phyloP scores from a whole-genome alignment of 2,113 vertebrate genomes.

The Amia ocellicauda region DNA sequence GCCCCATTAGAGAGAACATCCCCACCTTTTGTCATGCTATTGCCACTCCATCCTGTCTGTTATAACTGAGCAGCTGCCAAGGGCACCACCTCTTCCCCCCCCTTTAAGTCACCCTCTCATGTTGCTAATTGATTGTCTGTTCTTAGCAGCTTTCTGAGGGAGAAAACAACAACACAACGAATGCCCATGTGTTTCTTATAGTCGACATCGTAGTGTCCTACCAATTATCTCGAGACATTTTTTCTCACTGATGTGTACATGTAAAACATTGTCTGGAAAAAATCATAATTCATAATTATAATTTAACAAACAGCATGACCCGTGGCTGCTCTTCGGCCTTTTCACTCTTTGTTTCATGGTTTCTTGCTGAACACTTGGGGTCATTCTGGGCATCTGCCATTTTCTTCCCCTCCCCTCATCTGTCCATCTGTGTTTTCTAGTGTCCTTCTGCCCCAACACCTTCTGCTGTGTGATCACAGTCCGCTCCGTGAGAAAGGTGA shows the following conservation, averaged over 20 bases:
- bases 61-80: constrained; percentile 43
- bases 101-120: neutral
- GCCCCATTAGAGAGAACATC: constrained; percentile 43
- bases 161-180: neutral
- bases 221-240: no score
- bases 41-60: constrained; percentile 38
- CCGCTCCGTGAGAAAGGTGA: neutral
- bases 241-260: no score
- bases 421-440: constrained; percentile 57
- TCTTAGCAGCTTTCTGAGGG: neutral
- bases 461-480: neutral
- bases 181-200: neutral
- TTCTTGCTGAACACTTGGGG: constrained; percentile 52
- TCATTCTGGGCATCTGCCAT: constrained; percentile 65
- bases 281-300: no score
- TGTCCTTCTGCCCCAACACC: constrained; percentile 53
- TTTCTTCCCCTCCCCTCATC: constrained; percentile 50
- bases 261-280: no score
- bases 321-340: constrained; percentile 57
- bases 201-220: no score
- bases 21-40: constrained; percentile 50
- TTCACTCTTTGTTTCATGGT: constrained; percentile 52
- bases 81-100: constrained; percentile 19
- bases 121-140: neutral
- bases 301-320: constrained; percentile 18